Evolutionary conservation across 1,140 invertebrate species (phyloP).

Genomic region (Drosophila mayri): DNA sequence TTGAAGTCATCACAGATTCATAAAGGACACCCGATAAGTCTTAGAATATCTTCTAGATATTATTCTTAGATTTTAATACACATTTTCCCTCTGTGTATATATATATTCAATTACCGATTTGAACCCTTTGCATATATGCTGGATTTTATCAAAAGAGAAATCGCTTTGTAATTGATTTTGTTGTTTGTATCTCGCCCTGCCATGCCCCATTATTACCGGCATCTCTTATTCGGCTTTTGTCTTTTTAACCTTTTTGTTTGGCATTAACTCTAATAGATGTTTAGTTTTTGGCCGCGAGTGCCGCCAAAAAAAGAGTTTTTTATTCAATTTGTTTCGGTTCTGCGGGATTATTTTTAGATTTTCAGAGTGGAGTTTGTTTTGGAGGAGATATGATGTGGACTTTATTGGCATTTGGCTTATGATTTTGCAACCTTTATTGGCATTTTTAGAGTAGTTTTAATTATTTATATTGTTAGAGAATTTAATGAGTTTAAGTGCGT

Average conservation of each 20-base stretch:
- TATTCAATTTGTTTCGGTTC: constrained; percentile 50
- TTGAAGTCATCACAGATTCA: not conserved
- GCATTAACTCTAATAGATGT: constrained; percentile 60
- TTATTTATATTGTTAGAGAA: too few species aligned
- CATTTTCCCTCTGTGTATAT: constrained; percentile 14
- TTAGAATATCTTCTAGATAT: too few species aligned
- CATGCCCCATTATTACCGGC: constrained; percentile 54
- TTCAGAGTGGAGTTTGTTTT: not conserved
- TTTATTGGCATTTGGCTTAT: not conserved
- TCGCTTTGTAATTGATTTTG: constrained; percentile 76
- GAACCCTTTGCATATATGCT: constrained; percentile 38
- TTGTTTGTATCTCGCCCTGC: constrained; percentile 45
- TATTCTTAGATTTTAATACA: not conserved
- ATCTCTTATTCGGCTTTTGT: constrained; percentile 49
- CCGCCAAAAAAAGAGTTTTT: constrained; percentile 47
- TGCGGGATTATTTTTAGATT: constrained; percentile 19
- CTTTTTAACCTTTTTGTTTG: constrained; percentile 52
- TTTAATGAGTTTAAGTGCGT: not conserved
- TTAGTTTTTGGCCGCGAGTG: constrained; percentile 57
- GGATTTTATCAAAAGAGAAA: constrained; percentile 72
- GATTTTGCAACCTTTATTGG: too few species aligned
- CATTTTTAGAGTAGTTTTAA: not conserved
- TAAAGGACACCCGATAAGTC: too few species aligned
- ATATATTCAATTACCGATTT: constrained; percentile 69
- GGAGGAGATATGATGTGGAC: not conserved